A percentile compares a stretch with the other conserved stretches of the same genome.
phyloP scores from a whole-genome alignment of 2,797 vertebrate genomes.

The Sorex maritimensis region DNA sequence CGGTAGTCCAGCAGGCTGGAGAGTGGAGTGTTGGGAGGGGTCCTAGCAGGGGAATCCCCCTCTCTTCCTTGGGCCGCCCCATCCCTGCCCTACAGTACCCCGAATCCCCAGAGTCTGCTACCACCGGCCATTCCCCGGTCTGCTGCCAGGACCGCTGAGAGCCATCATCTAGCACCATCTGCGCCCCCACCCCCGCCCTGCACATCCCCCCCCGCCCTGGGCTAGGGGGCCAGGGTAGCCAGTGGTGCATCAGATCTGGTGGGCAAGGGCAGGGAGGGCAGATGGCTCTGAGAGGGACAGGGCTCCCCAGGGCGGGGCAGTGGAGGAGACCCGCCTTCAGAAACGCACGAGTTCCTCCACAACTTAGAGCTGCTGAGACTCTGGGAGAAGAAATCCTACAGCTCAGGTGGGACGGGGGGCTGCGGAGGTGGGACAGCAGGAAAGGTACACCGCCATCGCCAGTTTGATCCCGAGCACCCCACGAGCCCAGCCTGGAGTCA shows the following conservation, averaged over 20 bases:
- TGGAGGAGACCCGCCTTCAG: not conserved
- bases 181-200: no score
- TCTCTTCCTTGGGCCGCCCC: not conserved
- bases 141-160: not conserved
- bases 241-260: rapidly evolving
- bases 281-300: not conserved
- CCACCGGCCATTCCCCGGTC: not conserved
- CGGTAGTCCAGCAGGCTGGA: not conserved
- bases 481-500: no score
- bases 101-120: not conserved
- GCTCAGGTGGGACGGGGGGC: not conserved
- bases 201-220: not conserved
- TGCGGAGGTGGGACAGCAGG: no score
- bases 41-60: not conserved
- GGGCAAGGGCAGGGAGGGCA: not conserved
- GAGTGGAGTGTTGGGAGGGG: not conserved
- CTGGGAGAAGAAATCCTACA: not conserved
- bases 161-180: no score
- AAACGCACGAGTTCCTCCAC: not conserved
- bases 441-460: no score
- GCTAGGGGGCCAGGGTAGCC: not conserved
- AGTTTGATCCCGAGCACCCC: no score
- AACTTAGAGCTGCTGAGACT: not conserved
- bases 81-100: not conserved
- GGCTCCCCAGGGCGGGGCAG: not conserved